Conservation (phyloP, 92 coral and sea anemone species). For the Plumapathes pennacea region DNA sequence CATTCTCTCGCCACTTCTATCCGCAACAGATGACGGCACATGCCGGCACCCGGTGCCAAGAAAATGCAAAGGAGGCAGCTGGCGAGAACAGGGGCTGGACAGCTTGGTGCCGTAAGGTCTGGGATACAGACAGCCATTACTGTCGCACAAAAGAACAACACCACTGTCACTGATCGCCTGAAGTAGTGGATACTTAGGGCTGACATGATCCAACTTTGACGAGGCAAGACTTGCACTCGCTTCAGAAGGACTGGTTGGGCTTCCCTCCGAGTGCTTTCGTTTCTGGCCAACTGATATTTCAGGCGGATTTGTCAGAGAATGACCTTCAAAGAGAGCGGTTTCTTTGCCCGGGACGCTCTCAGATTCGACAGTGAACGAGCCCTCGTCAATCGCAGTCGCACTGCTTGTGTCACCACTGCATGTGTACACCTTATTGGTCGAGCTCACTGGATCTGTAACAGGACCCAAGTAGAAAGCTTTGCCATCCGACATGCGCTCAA, state of each 20-base stretch:
- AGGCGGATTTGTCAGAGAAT: too few species aligned
- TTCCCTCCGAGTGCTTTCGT: conserved; percentile 42
- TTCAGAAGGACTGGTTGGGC: too few species aligned
- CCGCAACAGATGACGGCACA: conserved; percentile 39
- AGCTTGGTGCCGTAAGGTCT: conserved; percentile 85
- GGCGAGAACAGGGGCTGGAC: conserved; percentile 51
- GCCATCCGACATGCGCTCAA: conserved; percentile 44
- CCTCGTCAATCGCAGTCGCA: conserved; percentile 45
- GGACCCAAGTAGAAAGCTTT: conserved; percentile 76
- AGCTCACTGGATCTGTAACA: conserved; percentile 53
- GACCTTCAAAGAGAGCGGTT: conserved; percentile 59
- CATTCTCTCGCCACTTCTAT: conserved; percentile 48
- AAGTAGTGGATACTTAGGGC: conserved; percentile 42
- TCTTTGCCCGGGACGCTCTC: conserved; percentile 61
- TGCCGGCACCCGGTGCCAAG: conserved; percentile 62
- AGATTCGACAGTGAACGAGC: conserved; percentile 72
- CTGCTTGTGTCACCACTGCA: conserved; percentile 52
- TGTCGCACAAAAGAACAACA: conserved; percentile 65
- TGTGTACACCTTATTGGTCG: conserved; percentile 71
- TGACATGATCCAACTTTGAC: conserved; percentile 1
- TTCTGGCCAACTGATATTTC: conserved; percentile 70
- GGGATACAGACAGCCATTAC: conserved; percentile 84
- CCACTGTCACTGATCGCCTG: conserved; percentile 57
- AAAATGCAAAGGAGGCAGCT: conserved; percentile 76
- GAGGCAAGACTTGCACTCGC: not conserved